Conservation (phyloP, 2,113 vertebrate genomes). For the Mesembrinibis cayennensis region DNA sequence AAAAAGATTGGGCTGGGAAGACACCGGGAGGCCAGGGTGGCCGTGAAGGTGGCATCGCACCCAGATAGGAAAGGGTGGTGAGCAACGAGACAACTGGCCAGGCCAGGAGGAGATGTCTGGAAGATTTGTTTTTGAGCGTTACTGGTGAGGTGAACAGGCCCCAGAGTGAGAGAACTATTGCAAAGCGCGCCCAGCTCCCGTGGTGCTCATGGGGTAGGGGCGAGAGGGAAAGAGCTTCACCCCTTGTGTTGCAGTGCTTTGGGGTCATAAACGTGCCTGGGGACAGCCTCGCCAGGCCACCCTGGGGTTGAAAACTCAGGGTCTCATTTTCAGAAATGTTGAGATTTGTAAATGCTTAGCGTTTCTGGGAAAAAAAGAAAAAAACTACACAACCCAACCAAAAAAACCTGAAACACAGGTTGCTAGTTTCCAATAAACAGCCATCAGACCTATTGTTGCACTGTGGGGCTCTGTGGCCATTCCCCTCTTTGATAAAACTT, state of each 20-base stretch:
- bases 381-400: background rate
- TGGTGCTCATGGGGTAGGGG: rapidly evolving
- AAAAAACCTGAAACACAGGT: background rate
- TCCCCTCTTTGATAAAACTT: background rate
- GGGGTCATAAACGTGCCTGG: background rate
- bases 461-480: background rate
- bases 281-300: background rate
- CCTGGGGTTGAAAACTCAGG: background rate
- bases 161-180: background rate
- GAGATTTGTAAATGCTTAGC: background rate
- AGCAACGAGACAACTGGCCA: background rate
- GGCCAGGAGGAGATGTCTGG: background rate
- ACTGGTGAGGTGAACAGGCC: background rate
- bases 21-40: background rate
- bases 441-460: background rate
- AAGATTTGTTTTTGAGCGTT: background rate
- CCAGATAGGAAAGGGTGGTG: background rate
- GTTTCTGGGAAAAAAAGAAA: background rate
- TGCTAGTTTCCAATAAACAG: background rate
- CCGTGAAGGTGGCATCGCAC: background rate
- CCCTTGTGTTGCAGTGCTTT: background rate
- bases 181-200: rapidly evolving
- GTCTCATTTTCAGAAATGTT: background rate
- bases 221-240: background rate
- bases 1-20: background rate